These are phyloP conservation scores for Perdita meconis DNA, from an alignment of 2,888 invertebrate species.

Conservation along the genomic window DNA sequence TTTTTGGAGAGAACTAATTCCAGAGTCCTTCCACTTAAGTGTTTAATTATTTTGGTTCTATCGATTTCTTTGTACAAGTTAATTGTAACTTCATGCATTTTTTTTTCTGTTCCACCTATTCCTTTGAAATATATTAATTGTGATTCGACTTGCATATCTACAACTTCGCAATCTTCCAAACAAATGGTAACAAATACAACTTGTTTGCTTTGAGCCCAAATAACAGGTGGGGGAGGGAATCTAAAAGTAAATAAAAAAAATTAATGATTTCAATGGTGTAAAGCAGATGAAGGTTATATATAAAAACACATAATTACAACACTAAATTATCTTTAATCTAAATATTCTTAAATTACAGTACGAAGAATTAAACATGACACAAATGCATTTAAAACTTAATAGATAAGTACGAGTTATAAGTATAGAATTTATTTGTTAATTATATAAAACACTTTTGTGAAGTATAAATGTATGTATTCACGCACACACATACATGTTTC, in stretches of 20 bases:
- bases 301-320: too few relatives aligned
- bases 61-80: slow-evolving; percentile 93
- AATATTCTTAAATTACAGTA: too few relatives aligned
- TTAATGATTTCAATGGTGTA: neutral
- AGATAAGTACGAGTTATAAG: too few relatives aligned
- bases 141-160: slow-evolving; percentile 89
- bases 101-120: slow-evolving; percentile 92
- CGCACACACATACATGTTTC: too few relatives aligned
- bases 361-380: too few relatives aligned
- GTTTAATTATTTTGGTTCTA: slow-evolving; percentile 90
- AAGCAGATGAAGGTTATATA: neutral
- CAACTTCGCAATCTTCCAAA: slow-evolving; percentile 95
- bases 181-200: slow-evolving; percentile 95
- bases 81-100: slow-evolving; percentile 94
- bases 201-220: slow-evolving; percentile 96
- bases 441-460: too few relatives aligned
- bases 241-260: slow-evolving; percentile 81
- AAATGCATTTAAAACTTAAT: too few relatives aligned
- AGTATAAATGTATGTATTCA: too few relatives aligned
- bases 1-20: slow-evolving; percentile 90
- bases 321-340: too few relatives aligned
- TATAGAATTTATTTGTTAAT: too few relatives aligned
- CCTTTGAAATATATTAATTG: slow-evolving; percentile 92
- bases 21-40: slow-evolving; percentile 90
- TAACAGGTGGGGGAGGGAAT: slow-evolving; percentile 91